These are phyloP conservation scores for Drosophila hawaiiensis DNA, from an alignment of 2,888 invertebrate genomes.

Conservation along the genomic window DNA sequence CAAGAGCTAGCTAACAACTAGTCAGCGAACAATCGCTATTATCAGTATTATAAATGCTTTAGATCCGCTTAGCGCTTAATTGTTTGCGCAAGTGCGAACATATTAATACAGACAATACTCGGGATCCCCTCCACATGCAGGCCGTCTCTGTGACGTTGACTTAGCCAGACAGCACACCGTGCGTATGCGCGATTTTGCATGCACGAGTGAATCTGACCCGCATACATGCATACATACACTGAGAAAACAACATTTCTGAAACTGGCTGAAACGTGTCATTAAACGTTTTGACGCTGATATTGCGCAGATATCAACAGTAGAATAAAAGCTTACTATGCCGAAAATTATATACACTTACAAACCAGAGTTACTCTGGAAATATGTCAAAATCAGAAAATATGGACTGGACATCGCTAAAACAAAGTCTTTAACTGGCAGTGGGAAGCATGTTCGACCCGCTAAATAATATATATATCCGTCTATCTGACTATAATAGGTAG, in stretches of 20 bases:
- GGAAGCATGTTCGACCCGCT: neutral
- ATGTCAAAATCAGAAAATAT: neutral
- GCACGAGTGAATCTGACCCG: conserved; percentile 60
- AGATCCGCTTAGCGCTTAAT: conserved; percentile 66
- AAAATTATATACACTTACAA: neutral
- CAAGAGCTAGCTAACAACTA: neutral
- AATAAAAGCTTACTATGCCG: neutral
- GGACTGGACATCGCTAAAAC: neutral
- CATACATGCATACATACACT: conserved; percentile 18
- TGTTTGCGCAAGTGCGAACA: conserved; percentile 40
- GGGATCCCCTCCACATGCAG: conserved; percentile 12
- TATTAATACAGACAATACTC: conserved; percentile 27
- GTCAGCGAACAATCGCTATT: neutral
- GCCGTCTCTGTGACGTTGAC: conserved; percentile 19
- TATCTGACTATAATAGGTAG: neutral
- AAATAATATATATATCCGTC: neutral
- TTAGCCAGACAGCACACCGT: conserved; percentile 32
- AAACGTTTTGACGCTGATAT: neutral
- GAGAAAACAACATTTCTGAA: neutral
- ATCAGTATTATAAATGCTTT: conserved; percentile 16
- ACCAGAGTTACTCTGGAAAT: neutral
- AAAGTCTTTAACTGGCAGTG: neutral
- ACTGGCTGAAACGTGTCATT: neutral
- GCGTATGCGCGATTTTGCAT: conserved; percentile 70
- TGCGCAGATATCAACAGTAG: neutral